These are phyloP conservation scores for Micrasema longulum DNA, from an alignment of 1,140 invertebrate species.

Conservation along the genomic window DNA sequence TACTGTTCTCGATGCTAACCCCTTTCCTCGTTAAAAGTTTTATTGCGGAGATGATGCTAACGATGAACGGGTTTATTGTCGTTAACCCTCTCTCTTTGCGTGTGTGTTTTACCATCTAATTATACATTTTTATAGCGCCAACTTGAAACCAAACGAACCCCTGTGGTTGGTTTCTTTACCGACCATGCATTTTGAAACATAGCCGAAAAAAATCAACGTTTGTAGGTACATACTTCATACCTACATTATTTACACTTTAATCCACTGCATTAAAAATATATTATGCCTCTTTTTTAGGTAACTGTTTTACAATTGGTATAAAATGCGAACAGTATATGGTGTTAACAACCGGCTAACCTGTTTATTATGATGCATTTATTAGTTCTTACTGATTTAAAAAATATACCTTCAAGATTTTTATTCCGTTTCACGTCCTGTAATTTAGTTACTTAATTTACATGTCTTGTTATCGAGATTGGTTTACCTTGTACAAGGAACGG, in stretches of 20 bases:
- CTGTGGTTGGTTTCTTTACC: not conserved
- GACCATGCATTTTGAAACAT: not conserved
- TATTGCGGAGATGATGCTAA: conserved; percentile 51
- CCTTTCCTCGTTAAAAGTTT: conserved; percentile 51
- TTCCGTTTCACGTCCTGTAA: conserved; percentile 28
- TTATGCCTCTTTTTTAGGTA: no score
- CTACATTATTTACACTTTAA: no score
- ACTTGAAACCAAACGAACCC: conserved; percentile 32
- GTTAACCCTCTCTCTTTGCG: conserved; percentile 49
- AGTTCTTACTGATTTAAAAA: no score
- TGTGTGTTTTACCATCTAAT: conserved; percentile 54
- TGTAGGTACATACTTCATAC: no score
- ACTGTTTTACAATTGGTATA: no score
- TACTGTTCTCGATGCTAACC: conserved; percentile 8
- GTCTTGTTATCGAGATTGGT: conserved; percentile 35
- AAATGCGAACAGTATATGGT: no score
- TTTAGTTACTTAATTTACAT: conserved; percentile 24
- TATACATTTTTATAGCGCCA: conserved; percentile 49
- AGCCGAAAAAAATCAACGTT: no score
- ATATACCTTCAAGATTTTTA: conserved; percentile 13
- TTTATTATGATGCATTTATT: no score
- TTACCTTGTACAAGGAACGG: conserved; percentile 30
- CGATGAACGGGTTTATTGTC: conserved; percentile 50
- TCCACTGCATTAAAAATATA: no score
- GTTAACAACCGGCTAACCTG: no score